These are phyloP conservation scores for Neoarius graeffei DNA, from an alignment of 2,113 vertebrate genomes.

Conservation along the genomic window DNA sequence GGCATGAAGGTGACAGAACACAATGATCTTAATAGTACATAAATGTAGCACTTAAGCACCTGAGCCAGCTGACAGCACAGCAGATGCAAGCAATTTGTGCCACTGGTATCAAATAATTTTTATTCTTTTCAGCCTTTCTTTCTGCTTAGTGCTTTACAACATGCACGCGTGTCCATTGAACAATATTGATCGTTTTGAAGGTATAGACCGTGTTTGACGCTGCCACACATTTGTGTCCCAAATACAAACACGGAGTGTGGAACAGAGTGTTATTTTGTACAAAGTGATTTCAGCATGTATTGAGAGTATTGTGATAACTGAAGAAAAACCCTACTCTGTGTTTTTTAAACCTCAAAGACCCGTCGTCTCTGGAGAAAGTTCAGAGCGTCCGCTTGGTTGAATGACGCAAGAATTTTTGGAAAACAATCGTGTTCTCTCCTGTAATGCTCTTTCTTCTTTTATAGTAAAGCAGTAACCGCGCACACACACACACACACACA, in stretches of 20 bases:
- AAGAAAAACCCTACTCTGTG: background rate
- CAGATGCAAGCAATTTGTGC: slow-evolving; percentile 21
- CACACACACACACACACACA: background rate
- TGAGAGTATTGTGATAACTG: background rate
- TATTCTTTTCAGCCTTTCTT: background rate
- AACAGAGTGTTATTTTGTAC: background rate
- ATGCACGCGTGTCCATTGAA: background rate
- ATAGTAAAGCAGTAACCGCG: too few relatives aligned
- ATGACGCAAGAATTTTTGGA: background rate
- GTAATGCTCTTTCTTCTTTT: background rate
- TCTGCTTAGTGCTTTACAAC: background rate
- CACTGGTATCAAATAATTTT: slow-evolving; percentile 1
- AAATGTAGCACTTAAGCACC: slow-evolving; percentile 34
- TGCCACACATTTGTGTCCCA: background rate
- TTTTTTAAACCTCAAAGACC: slow-evolving; percentile 9
- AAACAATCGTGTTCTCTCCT: background rate
- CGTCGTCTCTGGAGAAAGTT: background rate
- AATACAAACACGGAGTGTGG: background rate
- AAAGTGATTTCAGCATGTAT: background rate
- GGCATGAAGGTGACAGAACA: slow-evolving; percentile 27
- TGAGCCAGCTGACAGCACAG: slow-evolving; percentile 15
- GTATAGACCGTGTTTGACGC: background rate
- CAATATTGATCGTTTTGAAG: background rate
- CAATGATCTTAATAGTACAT: slow-evolving; percentile 38
- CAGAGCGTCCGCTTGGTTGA: background rate